Percentiles rank a stretch among this genome's conserved stretches.
phyloP scores from a whole-genome alignment of 2,888 invertebrate genomes.

The Oscheius myriophilus region DNA sequence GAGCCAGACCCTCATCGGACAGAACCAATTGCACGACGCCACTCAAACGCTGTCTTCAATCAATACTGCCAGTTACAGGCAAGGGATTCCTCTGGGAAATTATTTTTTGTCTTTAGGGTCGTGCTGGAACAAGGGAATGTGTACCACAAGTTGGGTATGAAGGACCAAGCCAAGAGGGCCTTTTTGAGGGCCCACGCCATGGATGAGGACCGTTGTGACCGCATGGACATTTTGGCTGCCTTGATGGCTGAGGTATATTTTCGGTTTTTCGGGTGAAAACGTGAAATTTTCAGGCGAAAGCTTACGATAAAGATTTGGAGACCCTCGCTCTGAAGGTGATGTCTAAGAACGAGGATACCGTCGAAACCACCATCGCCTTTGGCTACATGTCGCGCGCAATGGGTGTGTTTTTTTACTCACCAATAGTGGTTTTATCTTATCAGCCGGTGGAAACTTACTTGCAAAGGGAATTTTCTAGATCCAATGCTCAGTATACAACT shows the following conservation, averaged over 20 bases:
- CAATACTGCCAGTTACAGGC: background rate
- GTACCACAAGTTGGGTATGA: conserved; percentile 1
- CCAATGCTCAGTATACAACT: too few species aligned
- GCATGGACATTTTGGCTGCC: background rate
- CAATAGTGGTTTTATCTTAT: background rate
- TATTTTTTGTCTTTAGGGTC: background rate
- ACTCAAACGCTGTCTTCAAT: background rate
- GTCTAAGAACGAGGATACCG: background rate
- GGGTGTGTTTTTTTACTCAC: background rate
- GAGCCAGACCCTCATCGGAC: background rate
- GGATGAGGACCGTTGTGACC: background rate
- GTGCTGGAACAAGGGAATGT: background rate
- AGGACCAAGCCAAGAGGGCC: background rate
- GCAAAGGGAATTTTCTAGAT: too few species aligned
- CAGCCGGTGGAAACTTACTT: too few species aligned
- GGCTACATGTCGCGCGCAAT: conserved; percentile 15
- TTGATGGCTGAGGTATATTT: background rate
- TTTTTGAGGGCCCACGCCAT: background rate
- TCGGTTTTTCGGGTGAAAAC: background rate
- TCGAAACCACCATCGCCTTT: conserved; percentile 11
- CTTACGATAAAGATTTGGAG: conserved; percentile 1
- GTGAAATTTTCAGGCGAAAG: background rate
- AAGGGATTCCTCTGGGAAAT: background rate
- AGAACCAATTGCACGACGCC: background rate
- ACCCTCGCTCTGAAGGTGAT: background rate